Percentiles rank a stretch among this genome's conserved stretches.
phyloP scores from a whole-genome alignment of 2,888 invertebrate genomes.

The Augiades crinisus region DNA sequence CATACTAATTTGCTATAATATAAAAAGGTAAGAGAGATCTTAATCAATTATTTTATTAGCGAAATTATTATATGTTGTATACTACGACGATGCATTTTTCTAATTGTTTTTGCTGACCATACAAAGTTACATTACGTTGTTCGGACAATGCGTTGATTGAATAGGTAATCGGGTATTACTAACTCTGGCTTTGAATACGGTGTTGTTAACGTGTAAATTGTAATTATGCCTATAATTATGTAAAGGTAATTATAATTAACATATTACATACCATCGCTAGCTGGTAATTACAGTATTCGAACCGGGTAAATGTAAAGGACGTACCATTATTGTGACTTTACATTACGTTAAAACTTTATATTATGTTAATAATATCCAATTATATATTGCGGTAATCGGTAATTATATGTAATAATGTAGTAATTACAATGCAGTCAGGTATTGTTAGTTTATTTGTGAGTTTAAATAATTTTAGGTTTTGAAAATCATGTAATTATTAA shows the following conservation, averaged over 20 bases:
- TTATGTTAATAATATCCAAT: constrained; percentile 4
- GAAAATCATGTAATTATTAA: no score
- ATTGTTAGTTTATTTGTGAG: no score
- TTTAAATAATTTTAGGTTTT: no score
- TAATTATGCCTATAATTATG: constrained; percentile 18
- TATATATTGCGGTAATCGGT: no score
- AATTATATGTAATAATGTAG: no score
- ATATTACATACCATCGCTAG: not conserved
- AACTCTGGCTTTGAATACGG: constrained; percentile 8
- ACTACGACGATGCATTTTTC: no score
- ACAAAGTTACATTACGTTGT: not conserved
- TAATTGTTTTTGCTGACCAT: constrained; percentile 38
- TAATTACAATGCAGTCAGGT: no score
- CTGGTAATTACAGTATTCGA: constrained; percentile 1
- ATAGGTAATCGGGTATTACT: constrained; percentile 14
- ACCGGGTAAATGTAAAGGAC: constrained; percentile 2
- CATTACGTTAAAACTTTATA: not conserved
- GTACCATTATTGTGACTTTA: not conserved
- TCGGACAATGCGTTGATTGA: constrained; percentile 15
- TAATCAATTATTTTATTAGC: no score
- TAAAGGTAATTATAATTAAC: constrained; percentile 15
- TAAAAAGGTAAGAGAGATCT: no score
- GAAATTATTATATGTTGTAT: no score
- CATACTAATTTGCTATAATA: no score
- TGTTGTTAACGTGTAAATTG: constrained; percentile 20